Conservation (phyloP, 1,140 invertebrate genomes). For the Goniozus legneri region DNA sequence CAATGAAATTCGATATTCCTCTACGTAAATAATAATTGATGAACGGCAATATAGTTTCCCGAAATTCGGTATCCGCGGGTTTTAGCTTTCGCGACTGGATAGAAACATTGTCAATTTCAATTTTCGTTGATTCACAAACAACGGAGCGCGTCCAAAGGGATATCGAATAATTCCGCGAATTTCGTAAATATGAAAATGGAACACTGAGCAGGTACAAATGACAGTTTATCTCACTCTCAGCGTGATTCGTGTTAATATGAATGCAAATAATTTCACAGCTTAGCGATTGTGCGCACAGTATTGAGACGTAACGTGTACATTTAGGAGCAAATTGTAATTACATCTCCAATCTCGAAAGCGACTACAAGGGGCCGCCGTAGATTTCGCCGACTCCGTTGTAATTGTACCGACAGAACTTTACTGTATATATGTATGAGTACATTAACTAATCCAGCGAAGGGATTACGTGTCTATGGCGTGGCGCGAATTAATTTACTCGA, state of each 20-base stretch:
- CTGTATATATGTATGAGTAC: neutral
- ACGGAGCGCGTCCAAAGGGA: too few species aligned
- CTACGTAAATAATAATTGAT: too few species aligned
- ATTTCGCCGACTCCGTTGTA: constrained; percentile 18
- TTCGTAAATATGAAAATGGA: too few species aligned
- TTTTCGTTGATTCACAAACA: too few species aligned
- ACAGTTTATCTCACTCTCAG: too few species aligned
- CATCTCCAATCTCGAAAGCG: constrained; percentile 20
- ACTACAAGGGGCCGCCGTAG: constrained; percentile 11
- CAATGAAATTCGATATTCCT: too few species aligned
- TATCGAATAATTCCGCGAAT: too few species aligned
- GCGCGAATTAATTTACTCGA: neutral
- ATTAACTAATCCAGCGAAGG: constrained; percentile 1
- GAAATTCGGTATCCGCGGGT: too few species aligned
- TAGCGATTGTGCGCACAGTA: neutral
- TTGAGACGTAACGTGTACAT: neutral
- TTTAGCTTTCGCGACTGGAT: too few species aligned
- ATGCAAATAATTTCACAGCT: neutral
- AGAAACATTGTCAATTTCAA: too few species aligned
- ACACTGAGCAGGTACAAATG: neutral
- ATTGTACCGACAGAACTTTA: constrained; percentile 17
- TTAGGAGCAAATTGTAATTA: constrained; percentile 21
- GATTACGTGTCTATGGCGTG: neutral
- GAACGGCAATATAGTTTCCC: too few species aligned
- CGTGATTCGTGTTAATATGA: too few species aligned